A percentile compares a stretch with the other conserved stretches of the same genome.
phyloP scores from a whole-genome alignment of 2,888 invertebrate genomes.

The Busseola fusca region DNA sequence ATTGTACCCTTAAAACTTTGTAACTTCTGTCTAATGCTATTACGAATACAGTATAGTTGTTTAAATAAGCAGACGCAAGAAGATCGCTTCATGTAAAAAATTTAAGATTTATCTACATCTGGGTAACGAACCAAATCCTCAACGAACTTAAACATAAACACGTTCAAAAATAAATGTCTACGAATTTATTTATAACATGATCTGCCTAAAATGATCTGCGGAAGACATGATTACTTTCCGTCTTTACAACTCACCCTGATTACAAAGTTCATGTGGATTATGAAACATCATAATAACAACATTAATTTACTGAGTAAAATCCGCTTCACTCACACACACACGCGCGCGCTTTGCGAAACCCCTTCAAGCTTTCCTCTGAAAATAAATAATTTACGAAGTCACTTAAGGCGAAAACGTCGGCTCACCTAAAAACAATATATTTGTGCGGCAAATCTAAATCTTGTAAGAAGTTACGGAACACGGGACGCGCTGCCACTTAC shows the following conservation, averaged over 20 bases:
- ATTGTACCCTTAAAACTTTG: too few species aligned
- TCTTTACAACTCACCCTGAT: slow-evolving; percentile 19
- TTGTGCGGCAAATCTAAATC: slow-evolving; percentile 40
- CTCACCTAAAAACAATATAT: slow-evolving; percentile 53
- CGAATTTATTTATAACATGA: slow-evolving; percentile 16
- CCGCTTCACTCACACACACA: slow-evolving; percentile 5
- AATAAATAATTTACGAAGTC: slow-evolving; percentile 52
- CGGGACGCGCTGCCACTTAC: slow-evolving; percentile 30
- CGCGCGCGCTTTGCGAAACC: slow-evolving; percentile 6
- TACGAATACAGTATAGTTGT: too few species aligned
- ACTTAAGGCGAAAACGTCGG: slow-evolving; percentile 40
- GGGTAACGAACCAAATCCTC: slow-evolving; percentile 20
- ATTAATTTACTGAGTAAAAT: slow-evolving; percentile 28
- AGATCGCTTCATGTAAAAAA: neutral
- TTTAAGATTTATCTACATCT: neutral
- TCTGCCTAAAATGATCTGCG: slow-evolving; percentile 3
- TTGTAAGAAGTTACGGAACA: slow-evolving; percentile 28
- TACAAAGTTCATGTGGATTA: slow-evolving; percentile 33
- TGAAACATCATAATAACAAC: slow-evolving; percentile 24
- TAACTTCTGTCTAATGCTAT: too few species aligned
- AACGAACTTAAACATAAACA: slow-evolving; percentile 4
- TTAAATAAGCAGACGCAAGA: neutral
- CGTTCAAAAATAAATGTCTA: slow-evolving; percentile 17
- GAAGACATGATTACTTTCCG: slow-evolving; percentile 22
- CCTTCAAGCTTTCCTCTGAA: slow-evolving; percentile 28